Percentiles rank a stretch among this genome's conserved stretches.
Evolutionary conservation across 2,113 vertebrate genomes (phyloP).

Genomic region (Electrona antarctica): DNA sequence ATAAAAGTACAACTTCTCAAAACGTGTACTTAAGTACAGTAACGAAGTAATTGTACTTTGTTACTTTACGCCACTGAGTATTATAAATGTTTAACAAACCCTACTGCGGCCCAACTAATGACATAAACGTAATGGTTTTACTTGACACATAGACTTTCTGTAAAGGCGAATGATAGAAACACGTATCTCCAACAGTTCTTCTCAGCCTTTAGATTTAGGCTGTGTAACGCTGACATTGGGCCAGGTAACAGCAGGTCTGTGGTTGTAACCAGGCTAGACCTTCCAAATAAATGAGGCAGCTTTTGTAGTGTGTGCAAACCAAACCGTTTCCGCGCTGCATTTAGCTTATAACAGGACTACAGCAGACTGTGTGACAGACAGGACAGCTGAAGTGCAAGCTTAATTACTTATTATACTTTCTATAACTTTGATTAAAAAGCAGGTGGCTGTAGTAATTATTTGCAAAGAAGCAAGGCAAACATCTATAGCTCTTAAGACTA

Average conservation of each 20-base stretch:
- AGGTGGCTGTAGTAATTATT: not conserved
- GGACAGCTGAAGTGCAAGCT: not conserved
- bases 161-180: conserved; percentile 2
- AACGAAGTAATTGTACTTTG: no score
- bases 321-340: not conserved
- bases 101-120: not conserved
- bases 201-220: no score
- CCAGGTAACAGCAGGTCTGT: conserved; percentile 38
- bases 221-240: no score
- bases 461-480: not conserved
- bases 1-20: no score
- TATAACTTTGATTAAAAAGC: conserved; percentile 11
- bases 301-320: conserved; percentile 10
- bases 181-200: not conserved
- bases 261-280: conserved; percentile 25
- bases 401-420: conserved; percentile 8
- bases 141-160: conserved; percentile 3
- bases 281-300: conserved; percentile 30
- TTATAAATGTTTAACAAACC: no score
- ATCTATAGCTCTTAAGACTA: not conserved
- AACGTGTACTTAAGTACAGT: no score
- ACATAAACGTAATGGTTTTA: not conserved
- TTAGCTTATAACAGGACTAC: no score
- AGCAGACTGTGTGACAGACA: conserved; percentile 5
- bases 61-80: no score